Evolutionary conservation across 2,797 vertebrate genomes (phyloP).

Genomic region (Acropternis orthonyx): DNA sequence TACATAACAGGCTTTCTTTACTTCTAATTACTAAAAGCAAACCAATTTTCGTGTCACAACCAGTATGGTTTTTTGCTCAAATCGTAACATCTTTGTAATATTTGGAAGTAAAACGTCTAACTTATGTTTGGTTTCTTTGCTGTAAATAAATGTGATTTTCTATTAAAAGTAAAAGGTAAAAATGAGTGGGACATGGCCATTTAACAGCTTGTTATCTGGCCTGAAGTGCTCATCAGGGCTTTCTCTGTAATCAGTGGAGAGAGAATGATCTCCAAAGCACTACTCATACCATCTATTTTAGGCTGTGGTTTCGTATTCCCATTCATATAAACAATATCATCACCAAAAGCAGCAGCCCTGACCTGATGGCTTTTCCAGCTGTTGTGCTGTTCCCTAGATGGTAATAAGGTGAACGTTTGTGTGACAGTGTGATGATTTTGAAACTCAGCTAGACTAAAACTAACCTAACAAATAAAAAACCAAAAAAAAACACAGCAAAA

Average conservation of each 20-base stretch:
- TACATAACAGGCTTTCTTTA: neutral
- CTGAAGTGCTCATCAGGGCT: conserved; percentile 37
- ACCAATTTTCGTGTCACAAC: neutral
- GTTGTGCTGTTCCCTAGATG: neutral
- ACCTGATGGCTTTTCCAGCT: conserved; percentile 27
- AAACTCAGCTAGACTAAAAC: neutral
- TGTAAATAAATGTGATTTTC: conserved; percentile 11
- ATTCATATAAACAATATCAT: conserved; percentile 52
- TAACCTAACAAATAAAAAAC: neutral
- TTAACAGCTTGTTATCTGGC: conserved; percentile 31
- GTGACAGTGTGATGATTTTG: conserved; percentile 6
- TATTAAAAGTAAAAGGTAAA: neutral
- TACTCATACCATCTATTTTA: conserved; percentile 27
- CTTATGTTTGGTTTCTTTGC: neutral
- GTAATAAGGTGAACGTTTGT: conserved; percentile 10
- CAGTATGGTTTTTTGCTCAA: neutral
- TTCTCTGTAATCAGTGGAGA: conserved; percentile 16
- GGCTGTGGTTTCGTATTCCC: conserved; percentile 29
- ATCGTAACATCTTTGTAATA: neutral
- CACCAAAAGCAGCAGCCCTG: conserved; percentile 2
- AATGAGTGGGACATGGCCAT: neutral
- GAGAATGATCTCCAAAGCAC: conserved; percentile 10
- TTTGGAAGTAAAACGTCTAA: neutral
- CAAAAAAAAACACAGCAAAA: neutral
- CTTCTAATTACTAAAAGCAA: neutral